phyloP scores from a whole-genome alignment of 1,140 invertebrate species.

The Heliconius eleuchia region DNA sequence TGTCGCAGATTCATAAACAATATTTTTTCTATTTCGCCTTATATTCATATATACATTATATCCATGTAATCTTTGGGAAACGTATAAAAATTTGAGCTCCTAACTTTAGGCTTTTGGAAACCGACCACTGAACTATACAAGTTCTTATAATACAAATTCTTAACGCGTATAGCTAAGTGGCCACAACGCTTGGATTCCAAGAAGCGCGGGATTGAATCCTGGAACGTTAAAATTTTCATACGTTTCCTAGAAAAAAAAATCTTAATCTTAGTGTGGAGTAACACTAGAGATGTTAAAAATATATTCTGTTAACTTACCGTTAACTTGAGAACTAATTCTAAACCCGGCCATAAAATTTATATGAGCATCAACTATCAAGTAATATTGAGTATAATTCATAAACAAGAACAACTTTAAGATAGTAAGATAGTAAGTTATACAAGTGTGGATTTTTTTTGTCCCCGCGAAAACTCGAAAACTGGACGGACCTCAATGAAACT shows the following conservation, averaged over 20 bases:
- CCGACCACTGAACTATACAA: too few relatives aligned
- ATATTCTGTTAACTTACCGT: neutral
- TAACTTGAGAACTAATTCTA: neutral
- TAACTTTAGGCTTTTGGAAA: too few relatives aligned
- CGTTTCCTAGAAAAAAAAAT: too few relatives aligned
- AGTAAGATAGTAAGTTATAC: neutral
- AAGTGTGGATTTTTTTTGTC: neutral
- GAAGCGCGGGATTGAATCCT: too few relatives aligned
- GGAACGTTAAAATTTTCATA: too few relatives aligned
- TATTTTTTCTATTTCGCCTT: neutral
- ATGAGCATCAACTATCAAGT: neutral
- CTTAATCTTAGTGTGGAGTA: too few relatives aligned
- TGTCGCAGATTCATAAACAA: neutral
- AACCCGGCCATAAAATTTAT: constrained; percentile 14
- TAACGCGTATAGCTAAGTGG: too few relatives aligned
- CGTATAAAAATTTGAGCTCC: too few relatives aligned
- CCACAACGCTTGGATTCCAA: too few relatives aligned
- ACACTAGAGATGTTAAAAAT: too few relatives aligned
- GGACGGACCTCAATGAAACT: constrained; percentile 2
- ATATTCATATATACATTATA: constrained; percentile 1
- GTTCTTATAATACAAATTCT: too few relatives aligned
- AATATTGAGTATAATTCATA: constrained; percentile 5
- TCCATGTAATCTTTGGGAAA: neutral
- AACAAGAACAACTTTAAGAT: neutral
- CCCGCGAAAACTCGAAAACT: neutral